These are phyloP conservation scores for Lithophane semibrunnea DNA, from an alignment of 2,888 invertebrate genomes.

Conservation along the genomic window DNA sequence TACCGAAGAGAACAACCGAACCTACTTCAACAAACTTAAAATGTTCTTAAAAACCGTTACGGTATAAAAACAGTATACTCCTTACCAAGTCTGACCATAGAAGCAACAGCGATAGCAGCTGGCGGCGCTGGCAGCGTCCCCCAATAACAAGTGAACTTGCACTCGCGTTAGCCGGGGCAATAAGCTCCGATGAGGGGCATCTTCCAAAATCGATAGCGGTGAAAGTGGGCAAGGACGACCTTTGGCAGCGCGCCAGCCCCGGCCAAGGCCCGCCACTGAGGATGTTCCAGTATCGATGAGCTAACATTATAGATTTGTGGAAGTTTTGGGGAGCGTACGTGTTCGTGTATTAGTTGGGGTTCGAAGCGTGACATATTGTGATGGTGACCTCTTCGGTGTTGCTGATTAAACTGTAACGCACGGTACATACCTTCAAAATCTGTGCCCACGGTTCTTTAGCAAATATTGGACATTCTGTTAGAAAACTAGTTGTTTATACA, in stretches of 20 bases:
- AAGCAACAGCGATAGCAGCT: constrained; percentile 22
- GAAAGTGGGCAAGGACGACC: constrained; percentile 72
- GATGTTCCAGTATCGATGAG: constrained; percentile 52
- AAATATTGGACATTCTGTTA: background rate
- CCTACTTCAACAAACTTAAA: background rate
- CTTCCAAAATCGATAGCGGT: constrained; percentile 70
- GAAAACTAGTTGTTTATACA: background rate
- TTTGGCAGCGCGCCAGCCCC: constrained; percentile 67
- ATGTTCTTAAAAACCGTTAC: background rate
- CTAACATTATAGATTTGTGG: constrained; percentile 26
- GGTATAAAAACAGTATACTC: constrained; percentile 1
- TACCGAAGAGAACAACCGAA: constrained; percentile 1
- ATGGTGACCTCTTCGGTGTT: constrained; percentile 2
- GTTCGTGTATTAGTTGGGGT: constrained; percentile 7
- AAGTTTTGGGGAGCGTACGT: constrained; percentile 9
- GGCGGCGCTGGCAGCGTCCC: constrained; percentile 28
- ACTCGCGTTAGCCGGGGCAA: constrained; percentile 55
- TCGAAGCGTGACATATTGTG: background rate
- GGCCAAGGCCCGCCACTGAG: constrained; percentile 65
- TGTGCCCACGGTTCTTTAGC: background rate
- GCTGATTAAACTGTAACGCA: background rate
- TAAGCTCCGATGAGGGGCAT: constrained; percentile 62
- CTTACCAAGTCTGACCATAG: constrained; percentile 1
- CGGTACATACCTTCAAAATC: background rate
- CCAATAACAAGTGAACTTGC: constrained; percentile 57